These are phyloP conservation scores for Spongilla lacustris DNA, from an alignment of 37 sponge, comb jelly and placozoan genomes.

Conservation along the genomic window DNA sequence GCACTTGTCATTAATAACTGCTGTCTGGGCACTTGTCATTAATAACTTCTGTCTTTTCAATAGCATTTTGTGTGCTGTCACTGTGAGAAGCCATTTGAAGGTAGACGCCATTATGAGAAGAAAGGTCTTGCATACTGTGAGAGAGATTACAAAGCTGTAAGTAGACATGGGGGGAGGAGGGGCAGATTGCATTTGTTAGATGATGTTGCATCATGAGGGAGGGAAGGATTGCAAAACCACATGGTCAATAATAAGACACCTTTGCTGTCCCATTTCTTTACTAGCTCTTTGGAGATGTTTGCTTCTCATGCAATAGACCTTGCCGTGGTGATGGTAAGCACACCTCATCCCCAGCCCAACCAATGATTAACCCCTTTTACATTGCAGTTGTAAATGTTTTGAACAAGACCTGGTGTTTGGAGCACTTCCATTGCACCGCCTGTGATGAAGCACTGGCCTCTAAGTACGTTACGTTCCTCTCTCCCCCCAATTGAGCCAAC, in stretches of 20 bases:
- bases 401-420: conserved; percentile 93
- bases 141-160: conserved; percentile 89
- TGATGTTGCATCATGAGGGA: no score
- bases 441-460: conserved; percentile 80
- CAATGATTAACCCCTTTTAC: no score
- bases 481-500: not conserved
- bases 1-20: not conserved
- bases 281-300: conserved; percentile 94
- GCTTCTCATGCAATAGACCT: conserved; percentile 91
- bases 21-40: no score
- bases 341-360: not conserved
- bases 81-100: conserved; percentile 97
- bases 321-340: conserved; percentile 87
- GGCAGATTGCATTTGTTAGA: no score
- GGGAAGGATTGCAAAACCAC: no score
- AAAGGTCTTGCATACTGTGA: conserved; percentile 97
- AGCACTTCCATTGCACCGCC: conserved; percentile 94
- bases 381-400: conserved; percentile 80
- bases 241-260: no score
- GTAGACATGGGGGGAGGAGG: conserved; percentile 3
- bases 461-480: conserved; percentile 43
- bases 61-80: conserved; percentile 98
- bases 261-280: no score
- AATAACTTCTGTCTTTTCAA: not conserved
- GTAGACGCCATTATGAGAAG: conserved; percentile 93